Percentiles rank a stretch among this genome's conserved stretches.
phyloP scores from a whole-genome alignment of 92 coral and sea anemone species.

The Palythoa grandis region DNA sequence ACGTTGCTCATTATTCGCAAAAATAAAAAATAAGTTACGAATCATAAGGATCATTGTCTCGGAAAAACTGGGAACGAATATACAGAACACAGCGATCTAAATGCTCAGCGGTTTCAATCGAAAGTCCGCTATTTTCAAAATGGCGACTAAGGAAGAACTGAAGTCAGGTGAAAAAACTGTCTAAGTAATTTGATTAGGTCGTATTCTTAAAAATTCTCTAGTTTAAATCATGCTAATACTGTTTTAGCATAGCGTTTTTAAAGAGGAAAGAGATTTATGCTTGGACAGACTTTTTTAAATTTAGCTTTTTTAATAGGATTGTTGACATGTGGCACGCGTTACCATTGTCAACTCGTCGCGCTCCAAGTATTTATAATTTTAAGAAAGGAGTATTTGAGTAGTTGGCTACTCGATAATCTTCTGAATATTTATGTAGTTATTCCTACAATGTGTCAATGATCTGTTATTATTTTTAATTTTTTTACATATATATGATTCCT shows the following conservation, averaged over 20 bases:
- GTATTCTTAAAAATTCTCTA: background rate
- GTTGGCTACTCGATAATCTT: too few relatives aligned
- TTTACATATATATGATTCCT: too few relatives aligned
- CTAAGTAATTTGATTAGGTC: background rate
- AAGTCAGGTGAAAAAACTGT: constrained; percentile 69
- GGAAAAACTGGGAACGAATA: background rate
- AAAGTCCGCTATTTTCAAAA: constrained; percentile 84
- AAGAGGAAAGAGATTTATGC: background rate
- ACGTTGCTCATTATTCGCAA: background rate
- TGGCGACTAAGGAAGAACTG: constrained; percentile 94
- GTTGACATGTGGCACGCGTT: too few relatives aligned
- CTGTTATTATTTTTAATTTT: too few relatives aligned
- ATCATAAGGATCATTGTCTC: background rate
- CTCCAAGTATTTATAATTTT: too few relatives aligned
- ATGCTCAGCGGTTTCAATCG: constrained; percentile 9
- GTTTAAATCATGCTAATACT: background rate
- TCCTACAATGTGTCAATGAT: too few relatives aligned
- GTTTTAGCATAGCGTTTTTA: background rate
- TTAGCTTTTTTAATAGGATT: too few relatives aligned
- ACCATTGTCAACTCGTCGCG: too few relatives aligned
- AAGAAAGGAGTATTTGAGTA: too few relatives aligned
- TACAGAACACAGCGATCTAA: background rate
- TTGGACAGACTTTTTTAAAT: too few relatives aligned
- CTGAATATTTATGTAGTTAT: too few relatives aligned
- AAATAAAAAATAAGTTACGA: background rate